These are phyloP conservation scores for Pteria penguin DNA, from an alignment of 2,888 invertebrate species.

Conservation along the genomic window DNA sequence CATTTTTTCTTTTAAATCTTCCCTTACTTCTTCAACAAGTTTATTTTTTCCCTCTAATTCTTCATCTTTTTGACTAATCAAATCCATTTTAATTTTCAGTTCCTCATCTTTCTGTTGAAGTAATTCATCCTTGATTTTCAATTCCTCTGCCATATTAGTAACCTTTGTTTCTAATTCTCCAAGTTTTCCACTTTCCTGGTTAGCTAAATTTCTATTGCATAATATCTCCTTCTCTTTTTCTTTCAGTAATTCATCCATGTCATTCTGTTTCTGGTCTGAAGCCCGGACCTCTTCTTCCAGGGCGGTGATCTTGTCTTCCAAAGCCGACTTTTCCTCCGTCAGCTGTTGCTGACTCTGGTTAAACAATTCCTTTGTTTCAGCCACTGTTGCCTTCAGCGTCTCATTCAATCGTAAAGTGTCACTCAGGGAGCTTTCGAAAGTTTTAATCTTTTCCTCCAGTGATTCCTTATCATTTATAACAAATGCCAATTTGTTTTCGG, in stretches of 20 bases:
- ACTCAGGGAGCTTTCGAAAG: constrained; percentile 56
- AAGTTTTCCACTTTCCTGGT: constrained; percentile 14
- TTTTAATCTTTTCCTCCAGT: constrained; percentile 57
- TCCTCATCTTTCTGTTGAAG: constrained; percentile 19
- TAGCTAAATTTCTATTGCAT: constrained; percentile 12
- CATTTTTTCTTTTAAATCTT: constrained; percentile 58
- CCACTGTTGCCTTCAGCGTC: constrained; percentile 54
- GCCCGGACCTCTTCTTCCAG: constrained; percentile 42
- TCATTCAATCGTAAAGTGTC: constrained; percentile 53
- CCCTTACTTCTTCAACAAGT: constrained; percentile 58
- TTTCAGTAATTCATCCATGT: constrained; percentile 47
- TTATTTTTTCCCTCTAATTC: constrained; percentile 37
- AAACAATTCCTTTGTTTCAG: constrained; percentile 50
- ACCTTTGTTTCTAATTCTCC: constrained; percentile 31
- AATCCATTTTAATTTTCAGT: constrained; percentile 44
- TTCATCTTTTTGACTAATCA: constrained; percentile 56
- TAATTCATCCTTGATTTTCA: constrained; percentile 16
- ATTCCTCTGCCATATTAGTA: not conserved
- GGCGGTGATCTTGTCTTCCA: constrained; percentile 42
- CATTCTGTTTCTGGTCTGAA: constrained; percentile 41
- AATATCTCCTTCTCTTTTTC: constrained; percentile 34
- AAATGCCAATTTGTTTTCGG: constrained; percentile 52
- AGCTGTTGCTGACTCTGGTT: constrained; percentile 45
- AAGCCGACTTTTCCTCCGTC: constrained; percentile 47
- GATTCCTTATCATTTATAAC: constrained; percentile 58